Conservation (phyloP, 2,797 vertebrate species). For the Poecile montanus region DNA sequence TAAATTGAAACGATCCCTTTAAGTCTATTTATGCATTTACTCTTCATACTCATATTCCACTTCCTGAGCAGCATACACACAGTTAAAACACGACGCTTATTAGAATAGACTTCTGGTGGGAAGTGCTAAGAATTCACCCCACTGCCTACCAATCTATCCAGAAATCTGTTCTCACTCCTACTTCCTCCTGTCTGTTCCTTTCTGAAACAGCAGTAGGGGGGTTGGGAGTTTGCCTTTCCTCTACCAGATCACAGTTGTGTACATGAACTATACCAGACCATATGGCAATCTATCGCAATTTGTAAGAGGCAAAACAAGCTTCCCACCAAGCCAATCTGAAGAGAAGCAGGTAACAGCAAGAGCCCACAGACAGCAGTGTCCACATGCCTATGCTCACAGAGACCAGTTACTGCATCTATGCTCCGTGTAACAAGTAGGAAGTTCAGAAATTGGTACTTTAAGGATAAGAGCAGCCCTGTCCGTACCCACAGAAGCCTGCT, state of each 20-base stretch:
- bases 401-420: background rate
- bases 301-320: constrained; percentile 28
- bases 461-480: background rate
- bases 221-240: constrained; percentile 60
- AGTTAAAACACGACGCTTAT: constrained; percentile 1
- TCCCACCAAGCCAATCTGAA: background rate
- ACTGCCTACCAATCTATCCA: constrained; percentile 59
- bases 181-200: constrained; percentile 64
- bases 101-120: constrained; percentile 64
- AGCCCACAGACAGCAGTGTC: background rate
- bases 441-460: background rate
- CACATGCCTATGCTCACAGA: background rate
- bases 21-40: background rate
- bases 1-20: background rate
- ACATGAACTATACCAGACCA: constrained; percentile 42
- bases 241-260: constrained; percentile 60
- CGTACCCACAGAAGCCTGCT: background rate
- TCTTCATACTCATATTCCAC: background rate
- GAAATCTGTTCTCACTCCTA: constrained; percentile 68
- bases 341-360: background rate
- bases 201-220: constrained; percentile 53
- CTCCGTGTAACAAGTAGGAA: background rate
- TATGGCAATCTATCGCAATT: constrained; percentile 26
- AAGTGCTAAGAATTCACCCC: constrained; percentile 64
- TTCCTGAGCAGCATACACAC: background rate